These are phyloP conservation scores for Dermolepida albohirtum DNA, from an alignment of 2,888 invertebrate genomes.

Conservation along the genomic window DNA sequence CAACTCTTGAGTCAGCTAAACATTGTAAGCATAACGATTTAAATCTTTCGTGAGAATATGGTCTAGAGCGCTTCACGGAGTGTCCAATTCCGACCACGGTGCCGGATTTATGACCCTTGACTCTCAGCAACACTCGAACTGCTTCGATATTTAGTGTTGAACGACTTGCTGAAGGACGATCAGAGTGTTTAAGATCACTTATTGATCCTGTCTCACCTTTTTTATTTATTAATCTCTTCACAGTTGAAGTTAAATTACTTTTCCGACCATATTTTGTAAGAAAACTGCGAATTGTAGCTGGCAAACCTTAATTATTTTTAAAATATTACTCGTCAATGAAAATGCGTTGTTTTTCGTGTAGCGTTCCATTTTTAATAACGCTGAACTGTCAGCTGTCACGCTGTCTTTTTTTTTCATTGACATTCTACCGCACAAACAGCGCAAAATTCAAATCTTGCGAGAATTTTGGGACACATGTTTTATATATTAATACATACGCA, in stretches of 20 bases:
- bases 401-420: no score
- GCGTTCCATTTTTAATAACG: no score
- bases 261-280: no score
- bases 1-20: slow-evolving; percentile 44
- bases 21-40: slow-evolving; percentile 42
- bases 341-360: no score
- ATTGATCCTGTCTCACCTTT: neutral
- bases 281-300: no score
- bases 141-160: neutral
- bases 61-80: slow-evolving; percentile 32
- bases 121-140: neutral
- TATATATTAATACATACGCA: no score
- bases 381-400: no score
- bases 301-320: no score
- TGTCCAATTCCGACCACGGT: slow-evolving; percentile 41
- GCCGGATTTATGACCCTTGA: slow-evolving; percentile 32
- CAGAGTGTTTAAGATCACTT: slow-evolving; percentile 1
- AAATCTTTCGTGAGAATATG: slow-evolving; percentile 39
- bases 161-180: neutral
- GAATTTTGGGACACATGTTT: no score
- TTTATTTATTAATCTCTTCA: slow-evolving; percentile 9
- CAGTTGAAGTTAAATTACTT: slow-evolving; percentile 11
- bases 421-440: no score
- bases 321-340: no score
- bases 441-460: no score